Evolutionary conservation across 2,888 invertebrate species (phyloP).

Genomic region (Rotaria magnacalcarata): DNA sequence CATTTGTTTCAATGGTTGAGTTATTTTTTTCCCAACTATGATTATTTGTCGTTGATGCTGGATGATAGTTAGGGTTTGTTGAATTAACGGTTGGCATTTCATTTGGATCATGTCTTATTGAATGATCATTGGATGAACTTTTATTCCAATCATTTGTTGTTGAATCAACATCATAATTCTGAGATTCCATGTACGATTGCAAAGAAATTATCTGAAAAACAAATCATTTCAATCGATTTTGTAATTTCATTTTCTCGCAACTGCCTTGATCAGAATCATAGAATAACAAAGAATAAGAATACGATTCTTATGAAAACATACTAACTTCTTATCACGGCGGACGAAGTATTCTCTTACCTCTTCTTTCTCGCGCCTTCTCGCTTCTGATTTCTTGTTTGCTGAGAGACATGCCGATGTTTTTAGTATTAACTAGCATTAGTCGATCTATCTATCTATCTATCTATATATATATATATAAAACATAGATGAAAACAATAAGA

Average conservation of each 20-base stretch:
- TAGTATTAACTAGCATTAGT: background rate
- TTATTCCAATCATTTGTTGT: background rate
- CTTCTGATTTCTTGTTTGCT: background rate
- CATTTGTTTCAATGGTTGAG: background rate
- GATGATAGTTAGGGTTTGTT: constrained; percentile 9
- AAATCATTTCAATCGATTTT: background rate
- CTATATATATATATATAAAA: background rate
- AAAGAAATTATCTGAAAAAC: background rate
- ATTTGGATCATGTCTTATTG: background rate
- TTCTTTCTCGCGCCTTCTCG: background rate
- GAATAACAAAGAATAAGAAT: background rate
- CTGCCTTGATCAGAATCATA: background rate
- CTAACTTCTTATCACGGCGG: background rate
- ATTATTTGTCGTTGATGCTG: background rate
- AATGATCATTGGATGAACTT: background rate
- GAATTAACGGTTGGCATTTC: constrained; percentile 14
- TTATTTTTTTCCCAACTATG: background rate
- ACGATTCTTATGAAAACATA: background rate
- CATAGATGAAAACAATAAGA: background rate
- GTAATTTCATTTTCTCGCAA: background rate
- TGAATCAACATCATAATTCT: constrained; percentile 4
- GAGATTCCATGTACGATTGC: background rate
- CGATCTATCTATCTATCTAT: too few species aligned
- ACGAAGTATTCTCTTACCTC: constrained; percentile 5
- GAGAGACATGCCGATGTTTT: background rate